Base-by-base conservation (phyloP, 2,888 invertebrate species). In the Mesorhabditis spiculigera region DNA sequence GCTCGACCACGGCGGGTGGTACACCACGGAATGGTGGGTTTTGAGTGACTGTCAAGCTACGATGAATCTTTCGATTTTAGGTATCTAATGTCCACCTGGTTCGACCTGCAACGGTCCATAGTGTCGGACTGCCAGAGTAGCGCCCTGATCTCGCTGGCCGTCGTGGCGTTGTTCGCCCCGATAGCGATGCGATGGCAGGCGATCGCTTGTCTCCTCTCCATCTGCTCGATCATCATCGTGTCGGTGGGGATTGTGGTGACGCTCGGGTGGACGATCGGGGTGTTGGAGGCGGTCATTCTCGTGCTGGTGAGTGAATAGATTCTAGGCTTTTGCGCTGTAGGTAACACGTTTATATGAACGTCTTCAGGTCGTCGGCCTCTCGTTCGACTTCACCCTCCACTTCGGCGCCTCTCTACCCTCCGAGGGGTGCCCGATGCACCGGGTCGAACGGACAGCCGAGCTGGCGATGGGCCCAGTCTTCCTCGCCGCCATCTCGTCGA, bases 331-430 rank as follows among this genome's bases (percentile, higher is more conserved):
- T 3, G 28, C 28, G n/a, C n/a, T n/a, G n/a, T n/a, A n/a, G n/a
- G n/a, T n/a, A n/a, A n/a, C n/a, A n/a, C n/a, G n/a, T n/a, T n/a
- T n/a, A n/a, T n/a, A n/a, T n/a, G 58, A 50, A 50, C 8, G 8
- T 50, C 58, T 50, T 50, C n/a, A 50, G 58, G n/a, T 83, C 44
- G 85, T 85, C 41, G 81, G 83, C 28, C 76, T 85, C 5, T 85
- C 85, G 3, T 85, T 85, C 71, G 85, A 85, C 70, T 85, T 82
- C 73, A 85, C 85, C n/a, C 80, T 85, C n/a, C 85, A 85, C 68
- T 85, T 78, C 71, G 83, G 82, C 13, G 80, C 81, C 28, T 76
- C 80, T 10, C 69, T 83, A 28, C 81, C 79, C 13, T 61, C 71
- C 8, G 62, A 69, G 41, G 79, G 79, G 16, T 80, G 79, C 66